Base-by-base conservation (phyloP, 2,797 vertebrate genomes). In the Brachymystax lenok region DNA sequence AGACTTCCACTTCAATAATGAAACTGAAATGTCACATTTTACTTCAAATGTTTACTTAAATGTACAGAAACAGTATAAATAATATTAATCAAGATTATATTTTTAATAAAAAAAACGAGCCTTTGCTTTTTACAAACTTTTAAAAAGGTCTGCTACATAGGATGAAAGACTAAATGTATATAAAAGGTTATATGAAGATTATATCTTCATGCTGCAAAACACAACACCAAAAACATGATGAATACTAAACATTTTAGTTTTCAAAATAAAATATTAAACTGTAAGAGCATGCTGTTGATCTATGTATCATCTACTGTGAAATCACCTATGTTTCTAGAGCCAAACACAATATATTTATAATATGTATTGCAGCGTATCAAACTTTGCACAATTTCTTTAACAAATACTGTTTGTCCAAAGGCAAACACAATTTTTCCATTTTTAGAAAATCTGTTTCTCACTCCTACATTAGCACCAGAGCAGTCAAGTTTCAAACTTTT, bases 301-400 rank as follows among this genome's bases (percentile, higher is more conserved):
- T 67, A 67, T 30, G 28, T 5, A 33, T 68, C 28, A 68, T 68
- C 66, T 66, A 66, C 63, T n/a, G 27, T 68, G 28, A 68, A 68
- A 33, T 7, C 66, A 64, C 40, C 40, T 46, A n/a, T 5, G 27
- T 30, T 71, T 71, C 21, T 17, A 28, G 27, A 24, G 24, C 28
- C 27, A 54, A 17, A 71, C 28, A 8, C 50, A 71, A 28, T 66
- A 66, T 30, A 17, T 17, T 2, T 59, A n/a, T n/a, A 59, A 46
- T 46, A 46, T 10, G 66, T 35, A 68, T 69, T 24, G 61, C 12
- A 21, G 61, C 61, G 14, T 64, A 69, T 50, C 68, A 69, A 3
- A 13, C 52, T 71, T 16, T 51, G 7, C 6, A 71, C 51, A 40
- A 21, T 69, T 69, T 69, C 67, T 33, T 40, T 33, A 69, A 10